These are phyloP conservation scores for Ectropis grisescens DNA, from an alignment of 1,140 invertebrate genomes.

Conservation along the genomic window DNA sequence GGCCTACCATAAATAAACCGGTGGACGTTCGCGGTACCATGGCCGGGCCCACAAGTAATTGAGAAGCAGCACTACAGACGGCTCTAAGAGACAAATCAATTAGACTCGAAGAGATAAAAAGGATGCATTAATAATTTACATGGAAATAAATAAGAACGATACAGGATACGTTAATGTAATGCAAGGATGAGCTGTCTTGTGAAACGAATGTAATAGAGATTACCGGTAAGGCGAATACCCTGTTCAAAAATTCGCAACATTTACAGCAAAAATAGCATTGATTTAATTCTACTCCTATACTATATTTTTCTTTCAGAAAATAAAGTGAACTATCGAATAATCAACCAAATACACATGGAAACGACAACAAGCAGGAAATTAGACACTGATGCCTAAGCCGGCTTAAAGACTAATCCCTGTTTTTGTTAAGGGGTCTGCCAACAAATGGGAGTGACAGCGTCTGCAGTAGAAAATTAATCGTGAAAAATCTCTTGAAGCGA, in stretches of 20 bases:
- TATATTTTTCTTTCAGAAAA: too few species aligned
- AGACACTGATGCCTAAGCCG: slow-evolving; percentile 34
- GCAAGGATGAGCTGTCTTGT: too few species aligned
- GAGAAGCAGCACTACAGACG: slow-evolving; percentile 47
- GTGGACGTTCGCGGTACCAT: slow-evolving; percentile 40
- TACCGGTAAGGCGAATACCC: too few species aligned
- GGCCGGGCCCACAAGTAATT: slow-evolving; percentile 35
- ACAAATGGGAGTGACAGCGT: slow-evolving; percentile 57
- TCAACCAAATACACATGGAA: slow-evolving; percentile 14
- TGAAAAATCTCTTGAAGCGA: slow-evolving; percentile 46
- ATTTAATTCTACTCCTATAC: too few species aligned
- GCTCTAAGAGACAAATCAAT: slow-evolving; percentile 60
- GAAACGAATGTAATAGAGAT: too few species aligned
- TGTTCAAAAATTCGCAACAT: too few species aligned
- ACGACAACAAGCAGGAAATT: slow-evolving; percentile 38
- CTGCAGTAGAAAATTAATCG: slow-evolving; percentile 52
- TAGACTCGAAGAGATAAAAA: slow-evolving; percentile 50
- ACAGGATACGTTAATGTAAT: too few species aligned
- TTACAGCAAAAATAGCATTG: too few species aligned
- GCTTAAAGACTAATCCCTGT: slow-evolving; percentile 53
- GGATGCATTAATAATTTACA: slow-evolving; percentile 48
- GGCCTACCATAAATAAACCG: slow-evolving; percentile 57
- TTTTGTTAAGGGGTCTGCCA: slow-evolving; percentile 53
- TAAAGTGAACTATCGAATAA: too few species aligned
- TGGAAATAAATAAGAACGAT: slow-evolving; percentile 20